These are phyloP conservation scores for Diadumene lineata DNA, from an alignment of 92 coral and sea anemone species.

Conservation along the genomic window DNA sequence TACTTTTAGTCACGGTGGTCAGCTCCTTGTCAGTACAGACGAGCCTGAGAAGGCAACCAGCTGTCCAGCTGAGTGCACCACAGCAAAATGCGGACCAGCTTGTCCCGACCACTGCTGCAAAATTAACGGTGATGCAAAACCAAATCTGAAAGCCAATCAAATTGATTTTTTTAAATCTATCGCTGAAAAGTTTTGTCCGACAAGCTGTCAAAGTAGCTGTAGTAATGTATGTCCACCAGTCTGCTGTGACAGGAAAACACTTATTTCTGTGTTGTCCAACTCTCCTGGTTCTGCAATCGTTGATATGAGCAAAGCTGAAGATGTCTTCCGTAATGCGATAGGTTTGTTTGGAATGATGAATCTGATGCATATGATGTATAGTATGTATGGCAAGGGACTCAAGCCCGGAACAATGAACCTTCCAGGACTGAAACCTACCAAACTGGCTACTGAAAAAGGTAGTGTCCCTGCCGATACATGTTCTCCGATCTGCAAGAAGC, in stretches of 20 bases:
- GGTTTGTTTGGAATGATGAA: conserved; percentile 89
- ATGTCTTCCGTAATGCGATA: conserved; percentile 58
- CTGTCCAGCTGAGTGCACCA: conserved; percentile 41
- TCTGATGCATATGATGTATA: conserved; percentile 75
- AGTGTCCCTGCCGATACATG: background rate
- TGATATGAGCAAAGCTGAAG: conserved; percentile 36
- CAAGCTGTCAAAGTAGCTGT: conserved; percentile 57
- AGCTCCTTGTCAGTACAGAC: background rate
- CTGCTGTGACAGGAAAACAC: conserved; percentile 59
- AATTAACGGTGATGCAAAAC: background rate
- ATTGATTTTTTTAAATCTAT: conserved; percentile 48
- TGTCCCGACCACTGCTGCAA: conserved; percentile 75
- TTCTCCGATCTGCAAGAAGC: conserved; percentile 38
- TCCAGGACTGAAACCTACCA: background rate
- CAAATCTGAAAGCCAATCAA: conserved; percentile 19
- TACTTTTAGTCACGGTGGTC: background rate
- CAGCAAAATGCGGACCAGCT: conserved; percentile 42
- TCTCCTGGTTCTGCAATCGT: conserved; percentile 36
- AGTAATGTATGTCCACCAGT: conserved; percentile 75
- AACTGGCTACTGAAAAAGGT: background rate
- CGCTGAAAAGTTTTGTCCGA: conserved; percentile 69
- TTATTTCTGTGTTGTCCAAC: conserved; percentile 18
- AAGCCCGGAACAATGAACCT: conserved; percentile 7
- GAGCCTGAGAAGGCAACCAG: background rate
- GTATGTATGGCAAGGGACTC: conserved; percentile 48